Conservation (phyloP, 2,113 vertebrate species). For the Uria aalge region DNA sequence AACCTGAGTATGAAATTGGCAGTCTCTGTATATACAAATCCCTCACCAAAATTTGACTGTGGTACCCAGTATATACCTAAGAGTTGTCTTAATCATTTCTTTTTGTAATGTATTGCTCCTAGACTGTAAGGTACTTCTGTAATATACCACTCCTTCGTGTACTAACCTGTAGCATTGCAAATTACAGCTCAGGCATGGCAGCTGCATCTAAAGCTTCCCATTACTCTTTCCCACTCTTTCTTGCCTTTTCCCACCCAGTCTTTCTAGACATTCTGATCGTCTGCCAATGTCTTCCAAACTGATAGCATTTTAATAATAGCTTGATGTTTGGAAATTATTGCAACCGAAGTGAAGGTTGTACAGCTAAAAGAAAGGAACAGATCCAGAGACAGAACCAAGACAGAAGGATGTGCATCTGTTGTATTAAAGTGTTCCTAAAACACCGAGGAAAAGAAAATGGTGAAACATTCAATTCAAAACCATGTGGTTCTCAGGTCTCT, state of each 20-base stretch:
- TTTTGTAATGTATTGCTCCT: not conserved
- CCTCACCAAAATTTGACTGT: not conserved
- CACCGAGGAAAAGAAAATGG: not conserved
- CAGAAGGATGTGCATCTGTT: not conserved
- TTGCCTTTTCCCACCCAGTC: not conserved
- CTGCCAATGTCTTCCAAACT: not conserved
- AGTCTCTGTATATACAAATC: not conserved
- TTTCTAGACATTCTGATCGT: not conserved
- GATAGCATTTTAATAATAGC: not conserved
- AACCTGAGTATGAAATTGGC: not conserved
- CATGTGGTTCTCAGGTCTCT: not conserved
- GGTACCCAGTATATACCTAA: no score
- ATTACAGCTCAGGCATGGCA: not conserved
- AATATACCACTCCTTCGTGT: fast-evolving
- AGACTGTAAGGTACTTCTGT: not conserved
- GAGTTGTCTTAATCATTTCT: not conserved
- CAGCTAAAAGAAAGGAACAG: not conserved
- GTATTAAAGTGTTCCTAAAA: not conserved
- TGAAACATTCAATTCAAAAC: not conserved
- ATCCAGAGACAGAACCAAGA: not conserved
- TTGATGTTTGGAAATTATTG: not conserved
- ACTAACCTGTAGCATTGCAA: not conserved
- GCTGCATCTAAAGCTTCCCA: not conserved
- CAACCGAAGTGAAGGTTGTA: not conserved
- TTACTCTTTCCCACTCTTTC: not conserved